These are phyloP conservation scores for Strigamia maritima DNA, from an alignment of 2,888 invertebrate genomes.

Conservation along the genomic window DNA sequence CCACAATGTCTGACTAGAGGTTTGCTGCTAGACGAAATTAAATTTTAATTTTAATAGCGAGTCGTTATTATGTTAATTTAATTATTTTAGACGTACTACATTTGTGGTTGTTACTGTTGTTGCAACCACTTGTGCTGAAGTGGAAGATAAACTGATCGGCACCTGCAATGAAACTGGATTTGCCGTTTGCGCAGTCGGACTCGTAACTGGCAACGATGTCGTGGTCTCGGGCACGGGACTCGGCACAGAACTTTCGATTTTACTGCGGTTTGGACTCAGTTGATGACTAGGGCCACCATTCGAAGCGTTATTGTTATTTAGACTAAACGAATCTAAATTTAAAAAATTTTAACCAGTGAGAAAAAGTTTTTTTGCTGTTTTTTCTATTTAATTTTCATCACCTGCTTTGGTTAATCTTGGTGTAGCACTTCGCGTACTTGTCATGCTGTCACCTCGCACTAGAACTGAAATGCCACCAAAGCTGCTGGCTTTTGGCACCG, in stretches of 20 bases:
- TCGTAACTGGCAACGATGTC: background rate
- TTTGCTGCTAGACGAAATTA: background rate
- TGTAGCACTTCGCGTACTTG: constrained; percentile 64
- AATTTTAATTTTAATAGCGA: background rate
- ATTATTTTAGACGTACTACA: background rate
- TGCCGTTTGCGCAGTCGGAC: background rate
- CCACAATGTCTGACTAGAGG: constrained; percentile 33
- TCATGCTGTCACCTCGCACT: constrained; percentile 63
- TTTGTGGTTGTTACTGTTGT: background rate
- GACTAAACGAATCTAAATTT: constrained; percentile 37
- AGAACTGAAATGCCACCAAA: constrained; percentile 59
- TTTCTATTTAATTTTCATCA: constrained; percentile 48
- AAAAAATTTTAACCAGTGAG: background rate
- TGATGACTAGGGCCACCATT: constrained; percentile 32
- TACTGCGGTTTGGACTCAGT: constrained; percentile 35
- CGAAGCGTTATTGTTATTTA: constrained; percentile 29
- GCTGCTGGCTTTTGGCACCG: constrained; percentile 78
- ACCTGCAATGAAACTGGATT: background rate
- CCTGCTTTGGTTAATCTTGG: constrained; percentile 72
- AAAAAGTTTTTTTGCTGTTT: background rate
- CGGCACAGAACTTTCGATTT: constrained; percentile 15
- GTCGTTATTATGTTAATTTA: too few species aligned
- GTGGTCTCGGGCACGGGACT: background rate
- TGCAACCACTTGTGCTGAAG: background rate
- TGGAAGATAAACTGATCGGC: constrained; percentile 5